Conservation (phyloP, 1,140 invertebrate species). For the Drosophila jambulina region DNA sequence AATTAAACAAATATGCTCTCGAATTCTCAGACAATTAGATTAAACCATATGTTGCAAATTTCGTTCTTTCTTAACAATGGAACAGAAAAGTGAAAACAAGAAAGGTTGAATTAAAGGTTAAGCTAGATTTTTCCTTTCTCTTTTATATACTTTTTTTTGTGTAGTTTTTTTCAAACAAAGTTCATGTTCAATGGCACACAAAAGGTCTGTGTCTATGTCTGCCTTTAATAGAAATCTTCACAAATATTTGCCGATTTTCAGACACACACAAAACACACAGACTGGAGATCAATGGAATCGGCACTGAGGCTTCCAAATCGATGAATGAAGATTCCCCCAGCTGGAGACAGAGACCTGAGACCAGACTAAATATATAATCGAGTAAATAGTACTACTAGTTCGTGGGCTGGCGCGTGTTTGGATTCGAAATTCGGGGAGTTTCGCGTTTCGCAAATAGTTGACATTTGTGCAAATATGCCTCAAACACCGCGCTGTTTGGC, state of each 20-base stretch:
- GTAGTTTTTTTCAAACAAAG: background rate
- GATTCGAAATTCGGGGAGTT: background rate
- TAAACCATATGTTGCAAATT: conserved; percentile 19
- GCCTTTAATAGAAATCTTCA: background rate
- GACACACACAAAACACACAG: background rate
- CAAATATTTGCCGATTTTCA: conserved; percentile 4
- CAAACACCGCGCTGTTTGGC: background rate
- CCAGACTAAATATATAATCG: background rate
- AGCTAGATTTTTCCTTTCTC: background rate
- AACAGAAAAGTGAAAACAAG: no score
- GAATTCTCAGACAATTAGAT: background rate
- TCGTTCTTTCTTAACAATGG: background rate
- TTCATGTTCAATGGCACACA: conserved; percentile 25
- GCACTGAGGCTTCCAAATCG: conserved; percentile 3
- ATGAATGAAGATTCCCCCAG: conserved; percentile 35
- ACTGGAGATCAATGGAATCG: conserved; percentile 12
- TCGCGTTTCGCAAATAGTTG: conserved; percentile 7
- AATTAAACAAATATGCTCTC: no score
- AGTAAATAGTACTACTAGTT: background rate
- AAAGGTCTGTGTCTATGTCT: background rate
- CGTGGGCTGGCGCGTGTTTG: background rate
- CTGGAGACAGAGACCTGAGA: background rate
- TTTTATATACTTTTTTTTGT: background rate
- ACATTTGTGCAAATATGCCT: conserved; percentile 27
- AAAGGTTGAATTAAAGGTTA: background rate